Percentiles rank a stretch among this genome's conserved stretches.
These are phyloP conservation scores for Taeniopygia guttata DNA, from an alignment of 2,797 vertebrate genomes.

Conservation along the genomic window DNA sequence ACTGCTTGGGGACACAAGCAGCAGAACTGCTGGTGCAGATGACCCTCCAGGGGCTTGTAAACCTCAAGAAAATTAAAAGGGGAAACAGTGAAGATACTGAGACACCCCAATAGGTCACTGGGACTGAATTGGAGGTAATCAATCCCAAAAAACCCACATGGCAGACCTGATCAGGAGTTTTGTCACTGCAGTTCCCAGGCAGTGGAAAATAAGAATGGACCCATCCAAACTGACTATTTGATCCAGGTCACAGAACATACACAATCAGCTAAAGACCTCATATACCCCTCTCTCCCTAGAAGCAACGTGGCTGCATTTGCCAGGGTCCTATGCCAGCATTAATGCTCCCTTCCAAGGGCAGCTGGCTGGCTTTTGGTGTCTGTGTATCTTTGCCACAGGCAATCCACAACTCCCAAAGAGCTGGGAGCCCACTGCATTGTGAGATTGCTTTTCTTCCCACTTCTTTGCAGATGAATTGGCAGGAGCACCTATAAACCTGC, in stretches of 20 bases:
- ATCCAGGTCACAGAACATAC: background rate
- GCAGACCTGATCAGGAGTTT: background rate
- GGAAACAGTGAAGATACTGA: background rate
- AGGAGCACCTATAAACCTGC: background rate
- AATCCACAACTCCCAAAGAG: background rate
- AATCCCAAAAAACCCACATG: background rate
- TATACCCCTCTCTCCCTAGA: background rate
- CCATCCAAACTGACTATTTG: background rate
- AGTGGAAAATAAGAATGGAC: background rate
- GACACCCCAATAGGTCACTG: background rate
- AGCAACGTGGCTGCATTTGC: background rate
- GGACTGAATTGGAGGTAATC: background rate
- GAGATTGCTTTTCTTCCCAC: background rate
- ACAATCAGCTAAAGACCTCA: background rate
- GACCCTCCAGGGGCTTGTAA: background rate
- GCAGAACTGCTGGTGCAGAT: background rate
- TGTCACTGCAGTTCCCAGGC: background rate
- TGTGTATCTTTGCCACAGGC: background rate
- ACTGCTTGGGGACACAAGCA: background rate
- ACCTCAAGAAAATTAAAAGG: background rate
- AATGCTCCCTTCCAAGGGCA: background rate
- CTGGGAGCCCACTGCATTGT: background rate
- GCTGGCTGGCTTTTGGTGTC: background rate
- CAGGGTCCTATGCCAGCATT: background rate
- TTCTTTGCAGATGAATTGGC: background rate